phyloP scores from a whole-genome alignment of 2,113 vertebrate species.

The Trachemys scripta region DNA sequence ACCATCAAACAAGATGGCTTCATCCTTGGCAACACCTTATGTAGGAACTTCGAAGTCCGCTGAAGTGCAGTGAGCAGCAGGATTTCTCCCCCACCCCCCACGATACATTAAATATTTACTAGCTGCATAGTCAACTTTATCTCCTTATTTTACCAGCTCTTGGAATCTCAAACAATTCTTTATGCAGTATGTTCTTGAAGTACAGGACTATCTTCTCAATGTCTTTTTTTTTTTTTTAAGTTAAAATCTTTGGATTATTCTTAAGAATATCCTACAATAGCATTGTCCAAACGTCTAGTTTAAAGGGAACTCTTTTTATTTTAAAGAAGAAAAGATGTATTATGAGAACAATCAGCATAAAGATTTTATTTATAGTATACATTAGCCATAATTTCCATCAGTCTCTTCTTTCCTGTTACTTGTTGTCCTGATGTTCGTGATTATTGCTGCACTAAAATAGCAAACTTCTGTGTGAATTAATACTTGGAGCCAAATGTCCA shows the following conservation, averaged over 20 bases:
- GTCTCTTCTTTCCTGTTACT: not conserved
- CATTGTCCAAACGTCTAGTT: too few species aligned
- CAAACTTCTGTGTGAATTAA: fast-evolving
- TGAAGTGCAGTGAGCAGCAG: too few species aligned
- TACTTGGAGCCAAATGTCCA: not conserved
- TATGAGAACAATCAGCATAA: too few species aligned
- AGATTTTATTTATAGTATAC: too few species aligned
- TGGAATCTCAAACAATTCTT: not conserved
- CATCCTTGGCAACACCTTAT: too few species aligned
- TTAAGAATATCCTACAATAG: too few species aligned
- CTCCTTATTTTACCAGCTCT: not conserved
- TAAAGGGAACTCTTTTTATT: too few species aligned
- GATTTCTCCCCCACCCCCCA: not conserved
- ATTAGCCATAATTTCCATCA: not conserved
- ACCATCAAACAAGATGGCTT: too few species aligned
- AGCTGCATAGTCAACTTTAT: not conserved
- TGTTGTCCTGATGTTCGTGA: not conserved
- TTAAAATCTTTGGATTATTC: too few species aligned
- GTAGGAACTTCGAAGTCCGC: too few species aligned
- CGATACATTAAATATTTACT: not conserved
- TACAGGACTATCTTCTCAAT: not conserved
- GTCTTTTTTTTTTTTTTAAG: too few species aligned
- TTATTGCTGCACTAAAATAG: not conserved
- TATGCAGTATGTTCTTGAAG: not conserved
- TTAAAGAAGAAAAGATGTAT: too few species aligned